Evolutionary conservation across 2,797 vertebrate species (phyloP), one percentile per base, ranked within the genome.

Genomic region (Nyctalus aviator): DNA sequence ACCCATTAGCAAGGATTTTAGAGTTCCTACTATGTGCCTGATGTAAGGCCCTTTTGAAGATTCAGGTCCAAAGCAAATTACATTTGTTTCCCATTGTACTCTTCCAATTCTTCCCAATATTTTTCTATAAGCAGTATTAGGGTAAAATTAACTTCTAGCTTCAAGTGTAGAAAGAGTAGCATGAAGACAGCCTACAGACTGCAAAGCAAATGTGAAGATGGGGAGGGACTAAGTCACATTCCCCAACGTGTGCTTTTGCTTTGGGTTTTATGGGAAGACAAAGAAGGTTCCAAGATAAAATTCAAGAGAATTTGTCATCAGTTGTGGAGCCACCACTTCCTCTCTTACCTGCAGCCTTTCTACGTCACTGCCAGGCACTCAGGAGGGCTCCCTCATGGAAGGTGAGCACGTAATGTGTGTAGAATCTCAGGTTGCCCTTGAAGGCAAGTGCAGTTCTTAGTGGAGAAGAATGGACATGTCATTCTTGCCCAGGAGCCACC

Each of bases 1-100:
- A 84, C 84, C 82, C 46, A 66, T 66, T 76, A 87, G n/a, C 46
- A 81, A 78, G 17, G 13, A 73, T 53, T 86, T 81, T 32, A 32
- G 79, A 89, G 48, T 82, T 91, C 84, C 89, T 93, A 93, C 59
- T 76, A n/a, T 66, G 41, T 30, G n/a, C 21, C 68, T 35, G 6
- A 84, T 41, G 8, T 75, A 68, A 85, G 73, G 14, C 10, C 5
- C 9, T n/a, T 88, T 83, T 66, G 82, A n/a, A 78, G 75, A 88
- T 79, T 75, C 53, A 30, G 13, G 37, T 69, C 32, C 72, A 73
- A 62, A 62, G 44, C 2, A 86, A 72, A 81, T 59, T 69, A 77
- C n/a, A 41, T 27, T 59, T 37, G 7, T 83, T 78, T 82, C 27
- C 23, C n/a, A 15, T 17, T 57, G 5, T 59, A 44, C 8, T 4